Evolutionary conservation across 2,888 invertebrate species (phyloP).

Genomic region (Phorcus lineatus): DNA sequence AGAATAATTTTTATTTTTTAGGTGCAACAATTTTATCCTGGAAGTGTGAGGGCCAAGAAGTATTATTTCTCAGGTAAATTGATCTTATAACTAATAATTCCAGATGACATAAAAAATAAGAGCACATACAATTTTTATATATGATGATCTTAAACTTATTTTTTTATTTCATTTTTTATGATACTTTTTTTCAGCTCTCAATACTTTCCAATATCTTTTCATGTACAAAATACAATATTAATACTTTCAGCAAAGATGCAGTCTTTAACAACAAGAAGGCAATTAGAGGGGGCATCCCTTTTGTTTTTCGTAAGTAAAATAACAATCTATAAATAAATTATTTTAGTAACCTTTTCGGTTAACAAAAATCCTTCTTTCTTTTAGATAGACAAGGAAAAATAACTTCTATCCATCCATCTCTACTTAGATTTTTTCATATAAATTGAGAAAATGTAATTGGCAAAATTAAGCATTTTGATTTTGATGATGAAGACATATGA

Average conservation of each 20-base stretch:
- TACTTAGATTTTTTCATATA: background rate
- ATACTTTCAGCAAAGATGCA: constrained; percentile 84
- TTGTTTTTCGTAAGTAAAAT: constrained; percentile 93
- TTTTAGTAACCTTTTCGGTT: too few relatives aligned
- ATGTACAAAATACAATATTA: background rate
- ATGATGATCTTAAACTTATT: too few relatives aligned
- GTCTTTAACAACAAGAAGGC: constrained; percentile 97
- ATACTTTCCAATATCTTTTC: background rate
- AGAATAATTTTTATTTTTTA: constrained; percentile 77
- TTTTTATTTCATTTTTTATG: too few relatives aligned
- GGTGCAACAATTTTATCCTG: constrained; percentile 97
- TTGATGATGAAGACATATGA: too few relatives aligned
- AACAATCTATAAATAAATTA: too few relatives aligned
- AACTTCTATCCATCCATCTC: background rate
- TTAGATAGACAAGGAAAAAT: background rate
- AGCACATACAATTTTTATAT: too few relatives aligned
- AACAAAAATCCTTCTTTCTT: background rate
- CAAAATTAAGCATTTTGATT: too few relatives aligned
- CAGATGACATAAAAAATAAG: background rate
- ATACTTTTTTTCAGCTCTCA: background rate
- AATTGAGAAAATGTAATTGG: background rate
- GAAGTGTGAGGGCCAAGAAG: constrained; percentile 96
- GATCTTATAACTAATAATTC: background rate
- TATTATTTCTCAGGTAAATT: constrained; percentile 95
- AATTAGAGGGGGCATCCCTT: constrained; percentile 96